Evolutionary conservation across 2,797 vertebrate species (phyloP), one percentile per base, ranked within the genome.

Genomic region (Graptemys geographica): DNA sequence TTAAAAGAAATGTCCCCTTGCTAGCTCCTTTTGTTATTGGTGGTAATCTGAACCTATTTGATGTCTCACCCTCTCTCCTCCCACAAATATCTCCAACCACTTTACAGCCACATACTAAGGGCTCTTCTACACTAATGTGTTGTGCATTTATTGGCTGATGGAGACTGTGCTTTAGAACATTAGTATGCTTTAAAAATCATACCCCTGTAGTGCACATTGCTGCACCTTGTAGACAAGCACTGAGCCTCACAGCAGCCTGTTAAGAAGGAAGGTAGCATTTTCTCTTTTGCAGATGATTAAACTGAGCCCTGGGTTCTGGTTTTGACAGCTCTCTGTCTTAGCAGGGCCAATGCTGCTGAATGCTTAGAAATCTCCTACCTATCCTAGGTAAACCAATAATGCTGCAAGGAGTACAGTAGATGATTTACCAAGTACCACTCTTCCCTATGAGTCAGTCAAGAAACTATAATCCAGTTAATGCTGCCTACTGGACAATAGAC

Each of bases 1-100:
- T 95, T 95, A 91, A 91, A 93, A 97, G 57, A 92, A 76, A 65
- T 53, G 69, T 23, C 21, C 10, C 51, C 84, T 90, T 91, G 33
- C 57, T 78, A 81, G 10, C 41, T 59, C 2, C 31, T 57, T 76
- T 78, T 57, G 10, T 31, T 59, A 16, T 89, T 89, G 56, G 57
- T 41, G 12, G 11, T 74, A 83, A 37, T 57, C 72, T 8, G 8
- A 81, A 87, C 87, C 89, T 83, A 6, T 72, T 79, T 55, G 6
- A 3, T 59, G 27, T 7, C 6, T 78, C 59, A 51, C 51, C 1
- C 0, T 4, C 31, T 9, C 44, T 82, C 25, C 27, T 69, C 23
- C 11, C 84, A 91, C 82, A 44, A 19, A 80, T 19, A 25, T 11
- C 19, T 86, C 52, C 49, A 44, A 21, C 3, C 18, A 76, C 1